Percentiles rank a stretch among this genome's conserved stretches.
Conservation (phyloP, 2,797 vertebrate genomes). For the Sternotherus odoratus region DNA sequence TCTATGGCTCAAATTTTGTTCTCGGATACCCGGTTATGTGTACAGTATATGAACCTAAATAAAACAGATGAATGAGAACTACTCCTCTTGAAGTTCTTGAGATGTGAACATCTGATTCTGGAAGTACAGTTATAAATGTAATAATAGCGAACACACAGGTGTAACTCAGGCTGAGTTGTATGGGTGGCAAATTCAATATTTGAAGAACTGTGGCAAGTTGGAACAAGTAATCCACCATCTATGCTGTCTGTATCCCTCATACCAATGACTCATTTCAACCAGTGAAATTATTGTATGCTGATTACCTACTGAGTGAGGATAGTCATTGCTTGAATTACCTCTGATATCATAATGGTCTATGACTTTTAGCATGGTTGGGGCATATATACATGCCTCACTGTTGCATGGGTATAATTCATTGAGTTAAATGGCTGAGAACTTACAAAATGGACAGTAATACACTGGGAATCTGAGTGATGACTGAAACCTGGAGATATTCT, state of each 20-base stretch:
- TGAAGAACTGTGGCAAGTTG: not conserved
- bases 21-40: not conserved
- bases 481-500: not conserved
- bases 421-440: not conserved
- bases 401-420: not conserved
- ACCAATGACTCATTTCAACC: not conserved
- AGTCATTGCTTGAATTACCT: not conserved
- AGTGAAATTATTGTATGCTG: not conserved
- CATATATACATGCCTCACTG: not conserved
- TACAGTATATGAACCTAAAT: not conserved
- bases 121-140: not conserved
- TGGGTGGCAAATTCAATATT: not conserved
- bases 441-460: not conserved
- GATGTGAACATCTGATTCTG: not conserved
- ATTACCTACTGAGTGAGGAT: not conserved
- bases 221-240: not conserved
- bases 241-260: not conserved
- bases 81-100: not conserved
- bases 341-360: not conserved
- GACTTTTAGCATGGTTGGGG: not conserved
- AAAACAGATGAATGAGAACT: not conserved
- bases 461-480: not conserved
- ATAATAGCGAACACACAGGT: not conserved
- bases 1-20: rapidly evolving
- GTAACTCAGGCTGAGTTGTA: not conserved